Evolutionary conservation across 2,888 invertebrate genomes (phyloP).

Genomic region (Lithophane socia): DNA sequence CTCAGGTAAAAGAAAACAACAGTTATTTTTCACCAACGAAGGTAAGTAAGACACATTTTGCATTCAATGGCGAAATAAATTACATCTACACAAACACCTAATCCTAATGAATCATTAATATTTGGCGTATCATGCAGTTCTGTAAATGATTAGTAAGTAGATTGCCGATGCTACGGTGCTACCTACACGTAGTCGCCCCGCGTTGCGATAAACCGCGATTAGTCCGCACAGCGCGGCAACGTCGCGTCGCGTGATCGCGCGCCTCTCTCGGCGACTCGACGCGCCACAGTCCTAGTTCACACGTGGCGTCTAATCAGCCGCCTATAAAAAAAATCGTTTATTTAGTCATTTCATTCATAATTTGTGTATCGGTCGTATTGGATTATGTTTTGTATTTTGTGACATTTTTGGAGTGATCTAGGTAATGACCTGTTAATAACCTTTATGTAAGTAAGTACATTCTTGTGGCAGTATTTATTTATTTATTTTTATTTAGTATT

Average conservation of each 20-base stretch:
- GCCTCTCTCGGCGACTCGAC: conserved; percentile 38
- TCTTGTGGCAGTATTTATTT: not conserved
- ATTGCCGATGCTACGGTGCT: not conserved
- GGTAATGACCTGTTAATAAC: not conserved
- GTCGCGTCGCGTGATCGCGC: conserved; percentile 66
- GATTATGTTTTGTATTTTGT: not conserved
- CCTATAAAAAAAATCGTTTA: not conserved
- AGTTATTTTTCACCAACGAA: not conserved
- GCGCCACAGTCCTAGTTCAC: conserved; percentile 25
- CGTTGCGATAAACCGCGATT: conserved; percentile 45
- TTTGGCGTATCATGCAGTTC: conserved; percentile 7
- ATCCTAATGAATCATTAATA: conserved; percentile 10
- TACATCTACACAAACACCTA: not conserved
- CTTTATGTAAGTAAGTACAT: not conserved
- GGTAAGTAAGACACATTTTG: not conserved
- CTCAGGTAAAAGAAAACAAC: not conserved
- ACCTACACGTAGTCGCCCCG: conserved; percentile 16
- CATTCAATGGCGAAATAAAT: not conserved
- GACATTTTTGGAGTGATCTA: not conserved
- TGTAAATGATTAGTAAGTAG: conserved; percentile 20
- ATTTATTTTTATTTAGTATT: not conserved
- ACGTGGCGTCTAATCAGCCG: conserved; percentile 13
- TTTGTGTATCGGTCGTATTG: not conserved
- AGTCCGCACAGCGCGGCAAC: conserved; percentile 64
- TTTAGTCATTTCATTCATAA: not conserved